These are phyloP conservation scores for Tetraodon nigroviridis DNA, from an alignment of 2,113 vertebrate genomes.

Conservation along the genomic window DNA sequence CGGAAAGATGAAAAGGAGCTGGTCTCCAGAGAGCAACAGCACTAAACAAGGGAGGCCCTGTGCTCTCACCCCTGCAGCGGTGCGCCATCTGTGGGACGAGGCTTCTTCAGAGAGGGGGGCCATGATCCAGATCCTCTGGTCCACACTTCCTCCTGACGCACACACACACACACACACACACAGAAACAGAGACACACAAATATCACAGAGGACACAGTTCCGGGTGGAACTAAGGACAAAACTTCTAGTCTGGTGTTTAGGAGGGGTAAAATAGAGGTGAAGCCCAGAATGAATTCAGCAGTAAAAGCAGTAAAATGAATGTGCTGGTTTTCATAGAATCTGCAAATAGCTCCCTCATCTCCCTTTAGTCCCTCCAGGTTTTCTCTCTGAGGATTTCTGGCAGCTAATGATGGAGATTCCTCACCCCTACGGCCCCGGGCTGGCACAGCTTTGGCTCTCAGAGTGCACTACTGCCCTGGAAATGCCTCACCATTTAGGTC, in stretches of 20 bases:
- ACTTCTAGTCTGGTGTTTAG: constrained; percentile 33
- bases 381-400: constrained; percentile 32
- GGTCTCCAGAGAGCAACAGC: constrained; percentile 57
- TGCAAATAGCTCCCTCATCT: constrained; percentile 31
- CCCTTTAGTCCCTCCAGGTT: constrained; percentile 5
- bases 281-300: constrained; percentile 39
- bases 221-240: constrained; percentile 31
- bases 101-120: constrained; percentile 29
- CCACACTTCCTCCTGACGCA: constrained; percentile 20
- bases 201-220: constrained; percentile 23
- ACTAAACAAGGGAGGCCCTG: constrained; percentile 45
- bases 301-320: constrained; percentile 44
- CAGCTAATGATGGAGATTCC: constrained; percentile 56
- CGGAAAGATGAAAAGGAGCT: constrained; percentile 66
- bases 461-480: constrained; percentile 52
- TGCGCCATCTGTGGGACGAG: constrained; percentile 38
- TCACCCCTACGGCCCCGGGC: constrained; percentile 53
- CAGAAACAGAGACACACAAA: constrained; percentile 17
- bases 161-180: constrained; percentile 16
- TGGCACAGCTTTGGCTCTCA: constrained; percentile 48
- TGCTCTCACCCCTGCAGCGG: constrained; percentile 38
- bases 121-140: constrained; percentile 27
- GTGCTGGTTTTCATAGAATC: constrained; percentile 40
- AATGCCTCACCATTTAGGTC: constrained; percentile 62
- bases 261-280: constrained; percentile 41